Base-by-base conservation (phyloP, 2,797 vertebrate species). In the Morus bassanus region DNA sequence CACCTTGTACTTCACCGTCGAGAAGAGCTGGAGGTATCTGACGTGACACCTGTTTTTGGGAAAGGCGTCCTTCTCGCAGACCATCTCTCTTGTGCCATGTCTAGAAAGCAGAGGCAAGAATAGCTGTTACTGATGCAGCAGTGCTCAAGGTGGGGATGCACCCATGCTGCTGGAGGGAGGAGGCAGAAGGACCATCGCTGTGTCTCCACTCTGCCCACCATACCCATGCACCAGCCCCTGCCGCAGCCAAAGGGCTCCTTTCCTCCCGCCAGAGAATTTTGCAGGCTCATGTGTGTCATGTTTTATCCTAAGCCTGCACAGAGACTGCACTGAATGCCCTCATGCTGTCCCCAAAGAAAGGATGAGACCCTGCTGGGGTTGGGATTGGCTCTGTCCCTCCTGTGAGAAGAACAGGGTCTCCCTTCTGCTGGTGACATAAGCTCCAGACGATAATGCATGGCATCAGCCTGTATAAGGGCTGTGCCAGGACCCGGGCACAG, bases 41-140 rank as follows among this genome's bases (percentile, higher is more conserved):
- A 99, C 99, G 73, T 99, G 99, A 95, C 99, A 99, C 89, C 99
- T 98, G 97, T 99, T 99, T 98, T 99, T 99, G 91, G 99, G 99
- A 93, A 98, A 84, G 0, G 97, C 86, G 70, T 99, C 99, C 96
- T 98, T 98, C 97, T 99, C 98, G 54, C 99, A 99, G 82, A 98
- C 98, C 96, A 99, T 98, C 48, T 98, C 98, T 89, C 98, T 99
- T 59, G 98, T 98, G 98, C 99, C 99, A 0, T 99, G 99, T 98
- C 99, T 99, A 96, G 68, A 95, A 96, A 89, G 45, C 13, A 96
- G 64, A 79, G 59, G 30, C 0, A 8, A 81, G 33, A 96, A 90
- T 27, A 87, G 51, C 35, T 33, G 68, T 94, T 92, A 96, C 9
- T 28, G 45, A 28, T 2, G 8, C 43, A 72, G 37, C 37, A 23